Evolutionary conservation across 1,140 invertebrate species (phyloP), one percentile per base, ranked within the genome.

Genomic region (Thaumatotibia leucotreta): DNA sequence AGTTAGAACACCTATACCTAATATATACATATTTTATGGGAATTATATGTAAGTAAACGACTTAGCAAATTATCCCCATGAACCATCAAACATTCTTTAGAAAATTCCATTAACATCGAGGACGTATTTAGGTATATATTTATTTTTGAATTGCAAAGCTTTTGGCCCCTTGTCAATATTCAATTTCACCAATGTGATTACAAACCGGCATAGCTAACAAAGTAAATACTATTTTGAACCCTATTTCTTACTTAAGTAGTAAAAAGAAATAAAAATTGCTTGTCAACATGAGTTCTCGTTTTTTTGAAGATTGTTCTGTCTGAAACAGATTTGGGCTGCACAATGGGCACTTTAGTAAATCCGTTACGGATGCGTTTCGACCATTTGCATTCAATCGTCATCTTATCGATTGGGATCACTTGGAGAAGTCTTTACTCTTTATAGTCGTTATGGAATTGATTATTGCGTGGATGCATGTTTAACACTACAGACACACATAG

Each of bases 281-380:
- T 45, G 39, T 45, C 39, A 17, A 45, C 1, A 3, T 14, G 17
- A 39, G 11, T 29, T 4, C n/a, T n/a, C 35, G 39, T 45, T 45
- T 45, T 45, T 45, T 58, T 31, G 23, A 58, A 54, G 24, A 14
- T n/a, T 29, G 24, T 58, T 45, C 24, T 27, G 52, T 27, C 10
- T 27, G 23, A n/a, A 58, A 58, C 52, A 58, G 52, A 27, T 58
- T 58, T 58, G 52, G 23, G 39, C 23, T 23, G 22, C 24, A 58
- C 27, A 58, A 58, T 58, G 52, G 52, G 23, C 52, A 58, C 52
- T 58, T 58, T 58, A 27, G 52, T 58, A 58, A 58, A 58, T 58
- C 52, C 52, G 52, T 58, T 58, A 58, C 52, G 52, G 52, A 58
- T 31, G 52, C 52, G 8, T 27, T 27, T 52, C 22, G 52, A 14